Evolutionary conservation across 2,888 invertebrate genomes (phyloP).

Genomic region (Candidula unifasciata): DNA sequence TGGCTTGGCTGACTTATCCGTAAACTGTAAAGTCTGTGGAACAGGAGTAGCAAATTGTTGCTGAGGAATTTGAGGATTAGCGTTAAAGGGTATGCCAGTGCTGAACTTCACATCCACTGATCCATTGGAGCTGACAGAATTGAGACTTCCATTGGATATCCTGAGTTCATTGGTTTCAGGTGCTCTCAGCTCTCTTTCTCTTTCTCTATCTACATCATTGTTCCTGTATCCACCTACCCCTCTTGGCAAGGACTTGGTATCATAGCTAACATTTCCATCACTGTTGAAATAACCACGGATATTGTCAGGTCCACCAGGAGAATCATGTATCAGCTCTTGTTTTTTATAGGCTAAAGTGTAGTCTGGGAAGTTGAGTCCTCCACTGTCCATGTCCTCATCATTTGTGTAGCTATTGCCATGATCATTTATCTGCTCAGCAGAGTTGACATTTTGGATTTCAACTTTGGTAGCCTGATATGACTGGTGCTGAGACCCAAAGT

Average conservation of each 20-base stretch:
- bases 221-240: conserved; percentile 9
- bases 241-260: conserved; percentile 34
- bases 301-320: conserved; percentile 43
- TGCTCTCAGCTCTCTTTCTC: neutral
- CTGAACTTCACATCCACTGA: conserved; percentile 12
- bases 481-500: conserved; percentile 44
- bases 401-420: conserved; percentile 55
- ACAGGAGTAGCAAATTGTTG: neutral
- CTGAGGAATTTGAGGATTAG: conserved; percentile 4
- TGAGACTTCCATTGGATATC: conserved; percentile 2
- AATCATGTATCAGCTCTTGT: conserved; percentile 36
- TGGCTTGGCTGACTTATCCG: neutral
- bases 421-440: conserved; percentile 48
- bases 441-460: conserved; percentile 46
- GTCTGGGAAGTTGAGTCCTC: conserved; percentile 44
- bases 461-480: conserved; percentile 45
- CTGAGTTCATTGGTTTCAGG: conserved; percentile 18
- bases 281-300: conserved; percentile 15
- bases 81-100: conserved; percentile 34
- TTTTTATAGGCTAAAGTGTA: conserved; percentile 55
- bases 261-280: conserved; percentile 17
- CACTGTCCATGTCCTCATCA: conserved; percentile 40
- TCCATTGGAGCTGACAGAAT: neutral
- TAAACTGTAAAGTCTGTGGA: neutral
- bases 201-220: neutral